Conservation (phyloP, 2,797 vertebrate genomes). For the Muscicapa comitata region DNA sequence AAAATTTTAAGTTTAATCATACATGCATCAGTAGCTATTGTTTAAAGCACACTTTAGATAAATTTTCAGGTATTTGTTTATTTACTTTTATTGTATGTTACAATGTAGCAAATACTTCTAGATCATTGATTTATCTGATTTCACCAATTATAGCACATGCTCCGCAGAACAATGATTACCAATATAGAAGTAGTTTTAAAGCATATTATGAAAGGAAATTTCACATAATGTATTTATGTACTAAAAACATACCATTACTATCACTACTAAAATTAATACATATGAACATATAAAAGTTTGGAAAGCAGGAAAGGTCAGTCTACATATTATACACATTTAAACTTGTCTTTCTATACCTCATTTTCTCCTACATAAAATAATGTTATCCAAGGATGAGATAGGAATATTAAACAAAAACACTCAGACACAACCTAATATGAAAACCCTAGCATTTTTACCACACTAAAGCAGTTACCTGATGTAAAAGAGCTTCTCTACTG, state of each 20-base stretch:
- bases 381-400: not conserved
- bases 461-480: slow-evolving; percentile 78
- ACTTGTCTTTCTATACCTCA: not conserved
- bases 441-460: not conserved
- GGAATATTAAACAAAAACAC: not conserved
- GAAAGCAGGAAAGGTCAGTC: not conserved
- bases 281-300: not conserved
- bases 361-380: not conserved
- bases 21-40: not conserved
- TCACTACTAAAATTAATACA: not conserved
- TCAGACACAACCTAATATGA: not conserved
- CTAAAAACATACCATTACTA: not conserved
- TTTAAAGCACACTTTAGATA: not conserved
- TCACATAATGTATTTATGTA: not conserved
- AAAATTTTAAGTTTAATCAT: not conserved
- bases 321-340: not conserved
- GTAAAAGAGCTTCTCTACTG: slow-evolving; percentile 82
- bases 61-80: not conserved
- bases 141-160: not conserved
- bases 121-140: not conserved
- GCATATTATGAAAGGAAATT: not conserved
- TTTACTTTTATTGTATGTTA: not conserved
- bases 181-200: not conserved
- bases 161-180: not conserved
- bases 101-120: not conserved